Percentiles rank a stretch among this genome's conserved stretches.
phyloP scores from a whole-genome alignment of 2,797 vertebrate species.

The Nyctalus aviator region DNA sequence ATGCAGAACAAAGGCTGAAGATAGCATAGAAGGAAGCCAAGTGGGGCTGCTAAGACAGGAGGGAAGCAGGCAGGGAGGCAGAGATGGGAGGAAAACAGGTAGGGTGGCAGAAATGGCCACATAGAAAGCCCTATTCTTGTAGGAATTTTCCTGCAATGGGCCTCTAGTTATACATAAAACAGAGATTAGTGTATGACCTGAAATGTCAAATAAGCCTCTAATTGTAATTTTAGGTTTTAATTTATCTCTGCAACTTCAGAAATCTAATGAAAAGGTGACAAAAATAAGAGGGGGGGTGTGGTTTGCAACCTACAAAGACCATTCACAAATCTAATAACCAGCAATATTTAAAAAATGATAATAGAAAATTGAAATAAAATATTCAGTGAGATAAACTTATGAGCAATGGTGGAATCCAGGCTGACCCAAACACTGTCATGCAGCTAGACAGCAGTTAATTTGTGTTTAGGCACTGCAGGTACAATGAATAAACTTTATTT shows the following conservation, averaged over 20 bases:
- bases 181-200: background rate
- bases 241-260: background rate
- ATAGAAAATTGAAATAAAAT: background rate
- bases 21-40: too few relatives aligned
- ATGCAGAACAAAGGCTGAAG: too few relatives aligned
- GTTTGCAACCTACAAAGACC: background rate
- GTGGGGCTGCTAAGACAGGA: too few relatives aligned
- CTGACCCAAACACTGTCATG: background rate
- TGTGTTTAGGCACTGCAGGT: background rate
- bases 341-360: background rate
- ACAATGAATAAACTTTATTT: background rate
- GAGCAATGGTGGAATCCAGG: background rate
- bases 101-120: too few relatives aligned
- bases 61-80: too few relatives aligned
- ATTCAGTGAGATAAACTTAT: background rate
- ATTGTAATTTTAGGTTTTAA: background rate
- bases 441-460: background rate
- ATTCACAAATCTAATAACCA: background rate
- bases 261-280: background rate
- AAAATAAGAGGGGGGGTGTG: background rate
- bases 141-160: too few relatives aligned
- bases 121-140: too few relatives aligned
- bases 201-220: background rate
- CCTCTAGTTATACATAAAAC: background rate
- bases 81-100: too few relatives aligned